These are phyloP conservation scores for Drosophila anceps DNA, from an alignment of 2,888 invertebrate genomes.

Conservation along the genomic window DNA sequence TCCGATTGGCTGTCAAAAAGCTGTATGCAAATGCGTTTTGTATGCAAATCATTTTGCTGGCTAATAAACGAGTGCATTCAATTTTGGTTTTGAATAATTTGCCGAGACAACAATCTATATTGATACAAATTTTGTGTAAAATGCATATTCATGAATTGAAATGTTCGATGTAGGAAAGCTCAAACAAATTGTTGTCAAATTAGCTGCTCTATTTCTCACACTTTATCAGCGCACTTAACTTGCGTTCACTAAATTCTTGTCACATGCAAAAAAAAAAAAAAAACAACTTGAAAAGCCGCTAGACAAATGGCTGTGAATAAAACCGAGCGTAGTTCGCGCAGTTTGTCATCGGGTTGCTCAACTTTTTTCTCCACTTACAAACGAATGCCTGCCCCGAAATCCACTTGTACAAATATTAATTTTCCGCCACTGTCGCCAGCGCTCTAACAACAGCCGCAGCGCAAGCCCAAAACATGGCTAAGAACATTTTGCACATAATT, in stretches of 20 bases:
- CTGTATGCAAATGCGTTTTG: constrained; percentile 36
- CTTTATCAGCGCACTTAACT: constrained; percentile 10
- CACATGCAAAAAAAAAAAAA: constrained; percentile 46
- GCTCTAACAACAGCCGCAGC: constrained; percentile 12
- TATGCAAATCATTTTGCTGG: constrained; percentile 17
- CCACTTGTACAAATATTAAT: constrained; percentile 76
- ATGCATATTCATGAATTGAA: not conserved
- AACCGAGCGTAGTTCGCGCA: constrained; percentile 26
- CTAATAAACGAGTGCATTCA: constrained; percentile 33
- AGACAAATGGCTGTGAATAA: constrained; percentile 31
- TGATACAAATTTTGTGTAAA: not conserved
- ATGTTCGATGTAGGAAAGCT: fast-evolving
- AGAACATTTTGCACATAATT: constrained; percentile 76
- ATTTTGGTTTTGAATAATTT: constrained; percentile 29
- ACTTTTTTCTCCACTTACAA: not conserved
- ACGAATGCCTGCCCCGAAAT: constrained; percentile 46
- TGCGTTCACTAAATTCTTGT: constrained; percentile 41
- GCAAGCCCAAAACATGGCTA: constrained; percentile 61
- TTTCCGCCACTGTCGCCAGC: constrained; percentile 67
- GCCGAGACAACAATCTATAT: not conserved
- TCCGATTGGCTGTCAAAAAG: constrained; percentile 32
- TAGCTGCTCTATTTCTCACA: constrained; percentile 25
- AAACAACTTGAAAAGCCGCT: constrained; percentile 35
- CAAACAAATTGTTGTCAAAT: constrained; percentile 10
- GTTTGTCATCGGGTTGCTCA: constrained; percentile 35